A percentile compares a stretch with the other conserved stretches of the same genome.
Evolutionary conservation across 2,113 vertebrate genomes (phyloP).

Genomic region (Gavia stellata): DNA sequence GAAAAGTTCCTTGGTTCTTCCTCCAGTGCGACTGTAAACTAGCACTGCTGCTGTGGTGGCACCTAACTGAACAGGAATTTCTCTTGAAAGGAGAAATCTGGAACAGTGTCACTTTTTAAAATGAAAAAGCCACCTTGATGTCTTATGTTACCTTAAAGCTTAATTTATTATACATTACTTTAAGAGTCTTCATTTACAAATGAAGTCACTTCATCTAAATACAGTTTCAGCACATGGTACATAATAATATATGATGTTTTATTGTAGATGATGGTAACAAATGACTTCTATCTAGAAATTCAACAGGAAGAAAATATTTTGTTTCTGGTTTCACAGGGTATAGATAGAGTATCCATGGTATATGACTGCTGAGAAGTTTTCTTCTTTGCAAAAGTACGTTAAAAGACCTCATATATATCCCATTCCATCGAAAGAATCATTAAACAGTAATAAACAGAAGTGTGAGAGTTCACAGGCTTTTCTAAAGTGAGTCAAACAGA

Average conservation of each 20-base stretch:
- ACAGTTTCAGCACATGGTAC: slow-evolving; percentile 60
- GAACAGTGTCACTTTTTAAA: not conserved
- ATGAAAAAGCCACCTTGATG: slow-evolving; percentile 14
- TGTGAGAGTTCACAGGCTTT: slow-evolving; percentile 52
- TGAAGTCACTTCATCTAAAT: slow-evolving; percentile 54
- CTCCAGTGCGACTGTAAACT: not conserved
- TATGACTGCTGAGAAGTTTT: slow-evolving; percentile 45
- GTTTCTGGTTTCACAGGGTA: slow-evolving; percentile 36
- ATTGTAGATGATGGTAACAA: slow-evolving; percentile 35
- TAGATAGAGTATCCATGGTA: slow-evolving; percentile 13
- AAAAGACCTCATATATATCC: slow-evolving; percentile 44
- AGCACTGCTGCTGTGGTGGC: not conserved
- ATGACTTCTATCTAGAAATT: slow-evolving; percentile 46
- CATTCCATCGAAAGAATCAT: slow-evolving; percentile 30
- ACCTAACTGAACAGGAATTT: not conserved
- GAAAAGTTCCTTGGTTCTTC: not conserved
- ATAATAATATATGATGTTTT: slow-evolving; percentile 41
- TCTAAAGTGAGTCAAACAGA: slow-evolving; percentile 54
- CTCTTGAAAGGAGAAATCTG: not conserved
- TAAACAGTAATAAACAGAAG: slow-evolving; percentile 24
- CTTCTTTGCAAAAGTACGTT: slow-evolving; percentile 46
- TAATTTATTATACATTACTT: slow-evolving; percentile 50
- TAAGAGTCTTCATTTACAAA: slow-evolving; percentile 58
- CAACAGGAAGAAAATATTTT: slow-evolving; percentile 24
- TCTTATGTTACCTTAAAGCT: slow-evolving; percentile 33